Evolutionary conservation across 2,888 invertebrate species (phyloP), one percentile per base, ranked within the genome.

Genomic region (Busseola fusca): DNA sequence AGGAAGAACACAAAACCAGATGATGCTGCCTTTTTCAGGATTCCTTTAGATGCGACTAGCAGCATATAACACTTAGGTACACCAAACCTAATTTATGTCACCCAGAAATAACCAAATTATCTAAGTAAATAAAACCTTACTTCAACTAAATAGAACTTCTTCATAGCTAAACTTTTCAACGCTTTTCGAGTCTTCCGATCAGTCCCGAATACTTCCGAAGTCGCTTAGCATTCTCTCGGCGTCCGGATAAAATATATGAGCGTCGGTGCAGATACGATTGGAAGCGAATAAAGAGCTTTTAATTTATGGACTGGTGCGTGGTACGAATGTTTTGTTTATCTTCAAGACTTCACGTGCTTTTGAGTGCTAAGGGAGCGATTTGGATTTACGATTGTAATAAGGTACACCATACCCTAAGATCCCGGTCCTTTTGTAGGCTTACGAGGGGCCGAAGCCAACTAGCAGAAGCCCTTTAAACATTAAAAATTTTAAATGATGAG

Each of bases 221-320:
- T 76, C 72, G 27, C 79, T 81, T 72, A 70, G 73, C 71, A 84
- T 83, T 84, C 81, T 70, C 50, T 72, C n/a, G 37, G 69, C 81
- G 76, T 81, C 72, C 69, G 76, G 74, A 80, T 78, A 70, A 84
- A 83, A 84, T 84, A 84, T 84, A 83, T 84, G 76, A 78, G 71
- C 69, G 68, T 64, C 57, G 71, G 76, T 76, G 81, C 84, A 72
- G 80, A 83, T 81, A 69, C 76, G 68, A 84, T 83, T 79, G 74
- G 83, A 48, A 73, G 72, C 64, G 76, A 78, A 80, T 80, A 78
- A 82, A 73, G 76, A 75, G 69, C 71, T 71, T 78, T 77, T 82
- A 84, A 84, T 84, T 80, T 80, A 82, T 81, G 68, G 58, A 80
- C 72, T 78, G 57, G 65, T 70, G 59, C 69, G 65, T 68, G 64